Evolutionary conservation across 2,113 vertebrate genomes (phyloP).

Genomic region (Thryonomys swinderianus): DNA sequence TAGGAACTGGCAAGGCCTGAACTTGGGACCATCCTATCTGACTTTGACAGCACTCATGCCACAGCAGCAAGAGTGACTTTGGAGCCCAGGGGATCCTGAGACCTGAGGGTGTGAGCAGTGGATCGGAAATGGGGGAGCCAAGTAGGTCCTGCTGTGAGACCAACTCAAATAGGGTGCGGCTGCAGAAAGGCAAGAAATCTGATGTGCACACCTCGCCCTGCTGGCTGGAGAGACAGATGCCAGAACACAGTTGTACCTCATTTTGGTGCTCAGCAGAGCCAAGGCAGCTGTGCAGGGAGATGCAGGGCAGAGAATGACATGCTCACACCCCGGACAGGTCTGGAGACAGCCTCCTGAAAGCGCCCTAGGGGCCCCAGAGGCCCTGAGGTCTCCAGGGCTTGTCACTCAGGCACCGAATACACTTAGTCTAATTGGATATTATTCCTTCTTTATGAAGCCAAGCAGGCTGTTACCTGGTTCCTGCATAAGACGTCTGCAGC

Average conservation of each 20-base stretch:
- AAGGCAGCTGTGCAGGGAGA: not conserved
- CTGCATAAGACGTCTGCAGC: conserved; percentile 68
- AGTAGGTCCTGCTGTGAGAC: not conserved
- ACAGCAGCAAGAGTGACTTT: not conserved
- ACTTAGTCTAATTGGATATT: conserved; percentile 81
- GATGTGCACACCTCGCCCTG: not conserved
- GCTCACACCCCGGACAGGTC: conserved; percentile 69
- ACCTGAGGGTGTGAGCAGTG: not conserved
- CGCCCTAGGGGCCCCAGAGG: conserved; percentile 77
- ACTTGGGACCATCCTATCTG: not conserved
- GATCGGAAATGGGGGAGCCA: not conserved
- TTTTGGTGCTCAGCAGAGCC: not conserved
- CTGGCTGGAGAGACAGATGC: not conserved
- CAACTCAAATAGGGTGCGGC: not conserved
- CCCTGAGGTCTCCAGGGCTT: conserved; percentile 75
- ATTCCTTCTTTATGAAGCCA: conserved; percentile 75
- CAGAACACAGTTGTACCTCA: not conserved
- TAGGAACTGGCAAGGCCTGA: not conserved
- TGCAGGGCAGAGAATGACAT: not conserved
- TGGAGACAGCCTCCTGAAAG: conserved; percentile 79
- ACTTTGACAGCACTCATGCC: not conserved
- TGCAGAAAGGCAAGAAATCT: not conserved
- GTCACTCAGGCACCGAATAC: conserved; percentile 78
- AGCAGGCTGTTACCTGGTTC: conserved; percentile 71
- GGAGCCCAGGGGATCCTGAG: not conserved